A percentile compares a stretch with the other conserved stretches of the same genome.
phyloP scores from a whole-genome alignment of 2,888 invertebrate species.

The Hemaris fuciformis region DNA sequence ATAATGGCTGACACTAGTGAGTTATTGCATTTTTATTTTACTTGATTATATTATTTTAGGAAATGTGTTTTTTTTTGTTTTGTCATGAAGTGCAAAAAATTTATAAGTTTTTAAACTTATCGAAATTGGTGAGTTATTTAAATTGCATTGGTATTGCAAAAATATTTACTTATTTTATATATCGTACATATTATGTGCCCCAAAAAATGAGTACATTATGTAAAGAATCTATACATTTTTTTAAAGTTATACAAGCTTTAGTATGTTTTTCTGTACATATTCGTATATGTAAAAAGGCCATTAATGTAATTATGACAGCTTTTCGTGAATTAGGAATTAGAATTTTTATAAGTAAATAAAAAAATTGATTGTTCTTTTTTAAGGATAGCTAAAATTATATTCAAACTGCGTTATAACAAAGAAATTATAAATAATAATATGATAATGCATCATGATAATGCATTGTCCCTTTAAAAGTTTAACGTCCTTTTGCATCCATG shows the following conservation, averaged over 20 bases:
- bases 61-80: constrained; percentile 9
- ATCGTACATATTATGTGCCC: too few relatives aligned
- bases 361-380: background rate
- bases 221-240: too few relatives aligned
- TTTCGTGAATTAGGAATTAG: too few relatives aligned
- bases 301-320: too few relatives aligned
- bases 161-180: too few relatives aligned
- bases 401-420: background rate
- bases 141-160: background rate
- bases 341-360: too few relatives aligned
- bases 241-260: too few relatives aligned
- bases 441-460: constrained; percentile 26
- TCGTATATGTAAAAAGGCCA: too few relatives aligned
- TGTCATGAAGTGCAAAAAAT: background rate
- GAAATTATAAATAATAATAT: background rate
- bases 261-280: too few relatives aligned
- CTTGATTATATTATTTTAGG: background rate
- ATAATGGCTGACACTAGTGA: constrained; percentile 53
- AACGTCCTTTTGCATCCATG: constrained; percentile 32
- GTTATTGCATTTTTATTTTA: constrained; percentile 26
- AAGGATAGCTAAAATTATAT: background rate
- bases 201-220: too few relatives aligned
- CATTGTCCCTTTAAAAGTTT: constrained; percentile 27
- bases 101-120: background rate
- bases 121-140: background rate